Evolutionary conservation across 2,113 vertebrate species (phyloP).

Genomic region (Empidonax traillii): DNA sequence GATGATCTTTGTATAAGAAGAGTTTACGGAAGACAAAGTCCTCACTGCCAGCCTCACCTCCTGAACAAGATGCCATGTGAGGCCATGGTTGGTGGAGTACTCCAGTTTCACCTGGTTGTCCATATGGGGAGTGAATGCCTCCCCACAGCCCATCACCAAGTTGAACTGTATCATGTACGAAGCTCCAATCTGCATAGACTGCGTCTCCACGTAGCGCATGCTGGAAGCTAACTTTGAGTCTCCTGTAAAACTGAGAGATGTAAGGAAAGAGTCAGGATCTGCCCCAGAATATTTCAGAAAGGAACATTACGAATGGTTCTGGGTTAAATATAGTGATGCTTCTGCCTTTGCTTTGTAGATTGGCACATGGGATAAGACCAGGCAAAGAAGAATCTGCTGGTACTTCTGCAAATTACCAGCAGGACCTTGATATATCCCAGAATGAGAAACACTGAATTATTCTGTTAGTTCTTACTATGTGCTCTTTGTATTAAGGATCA

Average conservation of each 20-base stretch:
- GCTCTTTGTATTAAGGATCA: not conserved
- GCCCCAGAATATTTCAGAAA: not conserved
- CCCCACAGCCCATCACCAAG: constrained; percentile 93
- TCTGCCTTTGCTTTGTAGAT: not conserved
- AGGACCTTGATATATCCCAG: not conserved
- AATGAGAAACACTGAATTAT: constrained; percentile 5
- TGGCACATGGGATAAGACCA: not conserved
- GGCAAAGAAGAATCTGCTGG: fast-evolving
- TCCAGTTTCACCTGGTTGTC: constrained; percentile 97
- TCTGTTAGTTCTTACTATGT: not conserved
- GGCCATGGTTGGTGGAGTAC: constrained; percentile 97
- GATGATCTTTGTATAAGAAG: not conserved
- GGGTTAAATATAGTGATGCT: not conserved
- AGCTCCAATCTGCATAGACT: constrained; percentile 97
- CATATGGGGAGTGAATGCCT: constrained; percentile 88
- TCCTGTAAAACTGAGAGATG: constrained; percentile 78
- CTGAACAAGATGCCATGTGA: constrained; percentile 98
- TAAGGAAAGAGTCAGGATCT: constrained; percentile 16
- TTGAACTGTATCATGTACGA: constrained; percentile 97
- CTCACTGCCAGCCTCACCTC: constrained; percentile 76
- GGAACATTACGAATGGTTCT: not conserved
- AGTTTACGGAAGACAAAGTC: not conserved
- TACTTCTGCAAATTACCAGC: not conserved
- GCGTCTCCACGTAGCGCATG: constrained; percentile 97
- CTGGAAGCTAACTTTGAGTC: constrained; percentile 91